phyloP scores from a whole-genome alignment of 2,113 vertebrate genomes.

The Perognathus longimembris region DNA sequence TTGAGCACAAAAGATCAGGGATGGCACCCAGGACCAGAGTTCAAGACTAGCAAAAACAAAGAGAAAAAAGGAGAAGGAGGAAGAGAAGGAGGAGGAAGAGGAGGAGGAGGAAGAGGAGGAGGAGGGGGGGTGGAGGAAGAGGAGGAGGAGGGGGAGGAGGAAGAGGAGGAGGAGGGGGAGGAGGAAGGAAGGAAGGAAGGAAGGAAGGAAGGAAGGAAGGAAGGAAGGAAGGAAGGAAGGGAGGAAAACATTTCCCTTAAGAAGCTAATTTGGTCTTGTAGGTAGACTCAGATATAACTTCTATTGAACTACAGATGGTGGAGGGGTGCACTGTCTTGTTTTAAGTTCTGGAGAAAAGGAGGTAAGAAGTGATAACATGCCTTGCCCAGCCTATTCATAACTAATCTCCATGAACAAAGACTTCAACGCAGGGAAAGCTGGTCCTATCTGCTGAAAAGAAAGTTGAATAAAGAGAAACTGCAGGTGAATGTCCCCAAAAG shows the following conservation, averaged over 20 bases:
- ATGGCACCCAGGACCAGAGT: no score
- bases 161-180: no score
- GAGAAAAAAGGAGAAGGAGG: no score
- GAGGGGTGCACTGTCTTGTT: background rate
- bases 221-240: no score
- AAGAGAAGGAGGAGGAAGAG: no score
- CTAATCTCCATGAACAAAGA: background rate
- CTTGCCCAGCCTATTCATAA: background rate
- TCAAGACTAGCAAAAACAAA: no score
- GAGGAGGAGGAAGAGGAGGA: no score
- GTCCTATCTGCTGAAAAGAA: conserved; percentile 1
- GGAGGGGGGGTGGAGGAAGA: no score
- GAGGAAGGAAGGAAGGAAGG: no score
- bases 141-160: no score
- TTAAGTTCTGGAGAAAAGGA: background rate
- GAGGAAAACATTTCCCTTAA: background rate
- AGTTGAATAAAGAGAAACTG: background rate
- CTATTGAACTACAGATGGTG: background rate
- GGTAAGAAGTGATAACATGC: background rate
- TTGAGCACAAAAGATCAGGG: no score
- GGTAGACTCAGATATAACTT: conserved; percentile 41
- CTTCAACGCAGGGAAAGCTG: background rate
- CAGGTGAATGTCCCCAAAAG: background rate
- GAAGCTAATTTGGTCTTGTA: conserved; percentile 16
- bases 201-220: no score